Base-by-base conservation (phyloP, 2,797 vertebrate genomes). In the Gallinago stenura region DNA sequence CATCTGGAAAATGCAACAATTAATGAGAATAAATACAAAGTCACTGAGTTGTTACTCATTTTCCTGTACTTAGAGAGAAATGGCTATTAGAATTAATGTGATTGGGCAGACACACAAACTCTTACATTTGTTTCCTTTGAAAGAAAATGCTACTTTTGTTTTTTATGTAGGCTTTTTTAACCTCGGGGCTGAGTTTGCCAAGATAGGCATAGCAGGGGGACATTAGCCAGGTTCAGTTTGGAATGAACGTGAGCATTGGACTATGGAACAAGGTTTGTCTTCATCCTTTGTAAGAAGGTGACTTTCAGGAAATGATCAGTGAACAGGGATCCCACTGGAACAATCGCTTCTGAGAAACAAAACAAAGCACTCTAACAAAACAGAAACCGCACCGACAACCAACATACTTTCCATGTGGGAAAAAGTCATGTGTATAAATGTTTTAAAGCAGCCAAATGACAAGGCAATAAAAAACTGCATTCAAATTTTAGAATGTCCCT, bases 1-100 rank as follows among this genome's bases (percentile, higher is more conserved):
- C 84, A 91, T 94, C 89, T 92, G 82, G 61, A 89, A 92, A 97
- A 95, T 46, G 45, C 41, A 96, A 65, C 30, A 68, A 94, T 89
- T 95, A 76, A 75, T 85, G 57, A 80, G 76, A 94, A 93, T 70
- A 89, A 87, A 90, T 71, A 92, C 85, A 71, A 94, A 84, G 56
- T 72, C 58, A 66, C 17, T 37, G 28, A 89, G 57, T 37, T 89
- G 37, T 92, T 91, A 75, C 45, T 91, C 31, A 80, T 70, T 87
- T 88, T 86, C 58, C 51, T 73, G 21, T 45, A 65, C 35, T 87
- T 87, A 85, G 43, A 89, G 56, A 90, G 51, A 20, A 86, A 64
- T 41, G 12, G 25, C 15, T 76, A 50, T 66, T 62, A 89, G n/a
- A 84, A 86, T 8, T 80, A 5, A 65, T 71, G 54, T 21, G 28